A percentile compares a stretch with the other conserved stretches of the same genome.
Evolutionary conservation across 2,888 invertebrate genomes (phyloP).

Genomic region (Sepioteuthis lessoniana): DNA sequence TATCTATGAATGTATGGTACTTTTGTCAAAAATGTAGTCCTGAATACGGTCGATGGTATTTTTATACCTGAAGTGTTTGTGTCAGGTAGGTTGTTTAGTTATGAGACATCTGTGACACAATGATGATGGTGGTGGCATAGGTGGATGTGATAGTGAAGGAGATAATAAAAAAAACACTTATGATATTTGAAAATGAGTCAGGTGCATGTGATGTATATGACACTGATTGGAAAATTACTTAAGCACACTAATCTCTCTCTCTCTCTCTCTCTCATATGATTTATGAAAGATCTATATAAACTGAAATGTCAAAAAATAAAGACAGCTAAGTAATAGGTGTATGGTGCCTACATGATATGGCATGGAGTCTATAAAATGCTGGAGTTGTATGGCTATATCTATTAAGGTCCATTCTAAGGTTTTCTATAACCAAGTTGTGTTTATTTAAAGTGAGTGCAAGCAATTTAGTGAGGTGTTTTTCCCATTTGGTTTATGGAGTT

Average conservation of each 20-base stretch:
- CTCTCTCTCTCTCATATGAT: too few relatives aligned
- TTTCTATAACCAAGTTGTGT: too few relatives aligned
- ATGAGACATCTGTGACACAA: background rate
- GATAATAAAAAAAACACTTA: background rate
- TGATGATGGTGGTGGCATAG: too few relatives aligned
- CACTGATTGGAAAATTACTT: background rate
- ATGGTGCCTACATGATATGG: background rate
- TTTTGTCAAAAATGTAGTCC: background rate
- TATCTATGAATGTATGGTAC: background rate
- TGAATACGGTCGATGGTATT: too few relatives aligned
- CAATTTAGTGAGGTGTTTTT: too few relatives aligned
- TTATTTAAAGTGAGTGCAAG: too few relatives aligned
- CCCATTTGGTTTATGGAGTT: too few relatives aligned
- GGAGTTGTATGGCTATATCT: too few relatives aligned
- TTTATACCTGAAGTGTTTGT: background rate
- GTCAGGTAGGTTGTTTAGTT: background rate
- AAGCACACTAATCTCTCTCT: background rate
- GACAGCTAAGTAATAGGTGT: background rate
- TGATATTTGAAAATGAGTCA: background rate
- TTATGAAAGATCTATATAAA: too few relatives aligned
- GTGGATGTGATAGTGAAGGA: background rate
- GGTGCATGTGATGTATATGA: background rate
- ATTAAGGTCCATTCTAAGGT: too few relatives aligned
- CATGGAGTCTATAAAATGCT: too few relatives aligned
- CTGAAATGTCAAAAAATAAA: too few relatives aligned